Evolutionary conservation across 2,888 invertebrate genomes (phyloP), one percentile per base, ranked within the genome.

Genomic region (Ectemnius cavifrons): DNA sequence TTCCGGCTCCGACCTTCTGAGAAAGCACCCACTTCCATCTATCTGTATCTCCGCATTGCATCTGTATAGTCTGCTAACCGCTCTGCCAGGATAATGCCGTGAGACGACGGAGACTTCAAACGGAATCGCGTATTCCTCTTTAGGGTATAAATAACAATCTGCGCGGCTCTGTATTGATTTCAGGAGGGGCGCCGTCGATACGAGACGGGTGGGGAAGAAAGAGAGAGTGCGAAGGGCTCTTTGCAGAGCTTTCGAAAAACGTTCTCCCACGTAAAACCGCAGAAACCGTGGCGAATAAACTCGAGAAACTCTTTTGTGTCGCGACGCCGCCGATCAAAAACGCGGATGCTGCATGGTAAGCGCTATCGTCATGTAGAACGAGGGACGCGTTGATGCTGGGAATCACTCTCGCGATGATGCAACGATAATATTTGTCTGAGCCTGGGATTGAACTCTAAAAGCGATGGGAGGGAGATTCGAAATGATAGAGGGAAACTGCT

Each of bases 141-240:
- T 52, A 5, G 37, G 79, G 75, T 81, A 84, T 84, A 82, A 84
- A 83, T 83, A 83, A 84, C 82, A 83, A 82, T 83, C 84, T 73
- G 70, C 59, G 58, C 62, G 64, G 74, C 59, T 37, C 37, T 76
- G 69, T 79, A 82, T 82, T 77, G 82, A 82, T 82, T 79, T 79
- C 75, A 70, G 77, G 72, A 75, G 75, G 72, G 57, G 63, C 57
- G 27, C 47, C 16, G 18, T 46, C 62, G 66, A 74, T 70, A 49
- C 65, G 47, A 72, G 57, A 37, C 37, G 8, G 11, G 11, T 11
- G 0, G 37, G 4, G 0, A 11, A 37, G 37, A 37, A 37, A 37
- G 37, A 6, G 37, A 11, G 37, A 37, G 37, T 8, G 37, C 37
- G 37, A 37, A 37, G 37, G 37, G 37, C 37, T 37, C 11, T 6